These are phyloP conservation scores for Pantala flavescens DNA, from an alignment of 1,140 invertebrate genomes.

Conservation along the genomic window DNA sequence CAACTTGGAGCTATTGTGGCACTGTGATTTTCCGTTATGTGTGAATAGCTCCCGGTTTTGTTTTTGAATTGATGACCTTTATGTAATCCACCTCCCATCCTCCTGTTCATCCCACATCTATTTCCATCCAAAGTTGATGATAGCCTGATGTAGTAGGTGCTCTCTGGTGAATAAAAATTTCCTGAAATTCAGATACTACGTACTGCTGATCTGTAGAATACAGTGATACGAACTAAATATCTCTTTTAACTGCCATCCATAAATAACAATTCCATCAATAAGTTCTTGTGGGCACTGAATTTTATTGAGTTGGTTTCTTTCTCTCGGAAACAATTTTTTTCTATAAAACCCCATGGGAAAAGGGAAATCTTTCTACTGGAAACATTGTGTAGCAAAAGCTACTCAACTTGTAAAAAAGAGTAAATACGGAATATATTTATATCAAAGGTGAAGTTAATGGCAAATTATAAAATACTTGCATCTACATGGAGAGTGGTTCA, in stretches of 20 bases:
- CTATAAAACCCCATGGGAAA: not conserved
- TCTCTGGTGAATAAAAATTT: conserved; percentile 7
- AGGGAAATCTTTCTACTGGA: not conserved
- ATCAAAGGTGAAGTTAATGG: not conserved
- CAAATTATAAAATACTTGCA: not conserved
- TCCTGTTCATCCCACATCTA: not conserved
- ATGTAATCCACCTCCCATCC: not conserved
- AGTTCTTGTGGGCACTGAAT: not conserved
- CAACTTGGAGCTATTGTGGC: not conserved
- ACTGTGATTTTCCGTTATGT: not conserved
- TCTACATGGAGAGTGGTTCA: conserved; percentile 4
- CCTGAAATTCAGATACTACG: conserved; percentile 1
- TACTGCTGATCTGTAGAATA: not conserved
- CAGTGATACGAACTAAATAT: not conserved
- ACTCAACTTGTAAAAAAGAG: not conserved
- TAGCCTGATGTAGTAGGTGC: conserved; percentile 4
- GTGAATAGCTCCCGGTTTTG: not conserved
- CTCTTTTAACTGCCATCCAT: not conserved
- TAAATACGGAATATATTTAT: not conserved
- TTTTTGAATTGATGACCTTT: not conserved
- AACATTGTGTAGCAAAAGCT: not conserved
- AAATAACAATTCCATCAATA: not conserved
- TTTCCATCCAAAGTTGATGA: conserved; percentile 9
- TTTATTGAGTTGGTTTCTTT: not conserved
- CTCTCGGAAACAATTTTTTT: not conserved